Evolutionary conservation across 2,113 vertebrate species (phyloP), one percentile per base, ranked within the genome.

Genomic region (Erinaceus europaeus): DNA sequence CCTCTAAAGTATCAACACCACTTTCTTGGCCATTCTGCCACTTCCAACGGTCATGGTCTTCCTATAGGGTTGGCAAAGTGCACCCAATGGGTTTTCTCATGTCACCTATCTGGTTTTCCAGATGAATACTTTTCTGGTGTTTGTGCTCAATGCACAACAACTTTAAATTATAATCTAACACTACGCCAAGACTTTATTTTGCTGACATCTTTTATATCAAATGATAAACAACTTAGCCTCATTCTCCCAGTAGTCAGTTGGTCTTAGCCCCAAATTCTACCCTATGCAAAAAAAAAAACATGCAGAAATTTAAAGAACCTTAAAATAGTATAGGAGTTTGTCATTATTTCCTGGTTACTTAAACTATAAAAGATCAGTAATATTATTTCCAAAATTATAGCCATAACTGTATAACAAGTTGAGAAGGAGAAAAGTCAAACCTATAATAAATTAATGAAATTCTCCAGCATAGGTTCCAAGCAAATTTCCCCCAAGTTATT

Each of bases 11-110:
- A 90, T 68, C 59, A 88, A 67, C 65, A 32, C 89, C 68, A 86
- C 84, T 38, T 62, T 65, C 12, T 86, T 5, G 32, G 34, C 2
- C 75, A 50, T 93, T 93, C 61, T 13, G 53, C 50, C 44, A 34
- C 72, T 78, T 64, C 57, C 13, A 21, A 61, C 7, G 12, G 55
- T 46, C 46, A 67, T 6, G 74, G 34, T 88, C 94, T 95, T 78
- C 68, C 88, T 86, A 53, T 64, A 76, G 68, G 72, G 92, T 81
- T 77, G 83, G 86, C 42, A 85, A 83, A 95, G 77, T 86, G 83
- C 78, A 92, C 27, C 55, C 42, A 52, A 53, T 77, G 36, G 27
- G 53, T 82, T 36, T 44, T 11, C 61, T 55, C 21, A 25, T 0
- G 13, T 7, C 10, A 7, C 36, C 52, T 53, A 40, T 50, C 2